Percentiles rank a stretch among this genome's conserved stretches.
Evolutionary conservation across 2,113 vertebrate genomes (phyloP).

Genomic region (Paracyprichromis sp.): DNA sequence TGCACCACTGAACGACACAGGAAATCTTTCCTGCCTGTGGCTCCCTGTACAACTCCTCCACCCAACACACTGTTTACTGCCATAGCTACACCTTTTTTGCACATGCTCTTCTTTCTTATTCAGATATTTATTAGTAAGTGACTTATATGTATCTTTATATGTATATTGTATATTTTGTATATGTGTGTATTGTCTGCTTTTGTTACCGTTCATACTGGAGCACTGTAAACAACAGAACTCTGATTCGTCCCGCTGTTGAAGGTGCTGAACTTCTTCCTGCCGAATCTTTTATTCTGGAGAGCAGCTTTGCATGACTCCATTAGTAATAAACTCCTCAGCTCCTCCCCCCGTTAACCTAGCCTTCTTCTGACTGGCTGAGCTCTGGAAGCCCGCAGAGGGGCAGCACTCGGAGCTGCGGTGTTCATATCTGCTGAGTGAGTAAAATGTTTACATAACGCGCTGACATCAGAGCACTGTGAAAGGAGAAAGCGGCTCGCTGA

Average conservation of each 20-base stretch:
- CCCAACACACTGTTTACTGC: background rate
- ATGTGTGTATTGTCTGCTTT: background rate
- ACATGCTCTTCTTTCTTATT: background rate
- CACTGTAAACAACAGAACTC: background rate
- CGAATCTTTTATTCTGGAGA: background rate
- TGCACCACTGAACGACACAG: background rate
- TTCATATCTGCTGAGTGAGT: background rate
- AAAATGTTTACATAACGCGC: background rate
- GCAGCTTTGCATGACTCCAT: background rate
- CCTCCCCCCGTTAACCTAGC: background rate
- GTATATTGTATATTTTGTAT: background rate
- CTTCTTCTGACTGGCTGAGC: background rate
- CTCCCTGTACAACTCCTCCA: background rate
- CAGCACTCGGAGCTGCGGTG: background rate
- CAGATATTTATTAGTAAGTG: background rate
- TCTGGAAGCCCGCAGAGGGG: background rate
- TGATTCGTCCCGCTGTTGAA: background rate
- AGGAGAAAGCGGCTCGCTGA: accelerated
- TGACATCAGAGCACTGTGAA: background rate
- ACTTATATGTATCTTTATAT: background rate
- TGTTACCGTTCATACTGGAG: background rate
- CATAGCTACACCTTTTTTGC: background rate
- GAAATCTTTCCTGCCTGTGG: background rate
- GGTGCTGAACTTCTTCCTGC: background rate
- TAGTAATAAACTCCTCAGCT: background rate